A percentile compares a stretch with the other conserved stretches of the same genome.
These are phyloP conservation scores for Taeniopygia guttata DNA, from an alignment of 2,797 vertebrate species.

Conservation along the genomic window DNA sequence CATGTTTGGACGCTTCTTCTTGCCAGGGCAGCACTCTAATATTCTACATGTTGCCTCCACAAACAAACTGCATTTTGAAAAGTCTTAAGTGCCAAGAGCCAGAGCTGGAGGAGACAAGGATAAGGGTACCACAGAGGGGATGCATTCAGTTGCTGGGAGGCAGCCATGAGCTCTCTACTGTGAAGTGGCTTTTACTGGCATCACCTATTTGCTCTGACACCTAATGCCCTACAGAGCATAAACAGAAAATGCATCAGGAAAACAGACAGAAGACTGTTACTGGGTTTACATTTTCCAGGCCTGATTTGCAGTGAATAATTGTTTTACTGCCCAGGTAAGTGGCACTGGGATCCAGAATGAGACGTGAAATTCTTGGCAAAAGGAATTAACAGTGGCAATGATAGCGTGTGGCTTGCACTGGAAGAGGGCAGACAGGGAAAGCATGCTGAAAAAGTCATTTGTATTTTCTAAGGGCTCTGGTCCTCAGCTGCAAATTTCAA, in stretches of 20 bases:
- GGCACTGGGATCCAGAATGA: background rate
- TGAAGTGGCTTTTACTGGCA: constrained; percentile 62
- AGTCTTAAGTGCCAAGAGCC: background rate
- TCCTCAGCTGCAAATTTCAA: background rate
- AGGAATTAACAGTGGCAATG: background rate
- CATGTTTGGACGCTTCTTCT: constrained; percentile 25
- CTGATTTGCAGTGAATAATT: constrained; percentile 14
- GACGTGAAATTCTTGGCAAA: background rate
- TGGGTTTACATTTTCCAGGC: constrained; percentile 41
- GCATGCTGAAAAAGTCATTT: background rate
- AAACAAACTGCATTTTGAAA: constrained; percentile 49
- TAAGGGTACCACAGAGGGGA: constrained; percentile 45
- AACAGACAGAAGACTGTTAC: constrained; percentile 49
- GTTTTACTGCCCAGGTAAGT: background rate
- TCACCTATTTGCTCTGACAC: constrained; percentile 26
- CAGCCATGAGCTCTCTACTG: constrained; percentile 18
- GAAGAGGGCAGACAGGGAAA: background rate
- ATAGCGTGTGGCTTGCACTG: background rate
- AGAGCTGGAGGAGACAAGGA: constrained; percentile 30
- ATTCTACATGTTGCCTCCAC: constrained; percentile 41
- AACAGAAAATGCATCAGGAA: constrained; percentile 26
- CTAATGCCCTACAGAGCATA: constrained; percentile 30
- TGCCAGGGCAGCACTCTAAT: constrained; percentile 47
- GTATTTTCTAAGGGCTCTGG: background rate
- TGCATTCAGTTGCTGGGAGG: constrained; percentile 31